Evolutionary conservation across 2,113 vertebrate species (phyloP), one percentile per base, ranked within the genome.

Genomic region (Canis aureus): DNA sequence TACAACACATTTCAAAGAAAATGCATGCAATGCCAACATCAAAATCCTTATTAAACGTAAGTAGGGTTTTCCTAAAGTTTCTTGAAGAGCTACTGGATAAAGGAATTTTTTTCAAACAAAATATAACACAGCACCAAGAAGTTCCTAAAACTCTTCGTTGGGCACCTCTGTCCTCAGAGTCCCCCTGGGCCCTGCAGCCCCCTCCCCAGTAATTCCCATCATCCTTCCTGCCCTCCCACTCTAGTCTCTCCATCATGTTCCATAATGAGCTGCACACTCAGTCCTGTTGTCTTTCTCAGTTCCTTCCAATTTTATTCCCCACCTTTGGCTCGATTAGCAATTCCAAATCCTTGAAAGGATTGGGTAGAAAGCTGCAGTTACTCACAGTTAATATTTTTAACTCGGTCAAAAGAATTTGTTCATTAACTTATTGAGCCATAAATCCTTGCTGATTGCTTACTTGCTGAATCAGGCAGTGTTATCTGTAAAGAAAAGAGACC

Each of bases 51-150:
- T 53, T 89, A 76, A 60, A 53, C 12, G 8, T 29, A 89, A 84
- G 22, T 83, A 57, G 89, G n/a, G 55, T 8, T 81, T 79, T 55
- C 51, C 35, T 59, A 53, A 83, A 67, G 2, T 38, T 86, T 91
- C 35, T 67, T 87, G 35, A 94, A 79, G 12, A 92, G 59, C 67
- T n/a, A 82, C 2, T n/a, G 86, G 81, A 81, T 51, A 62, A n/a
- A 71, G 10, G n/a, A 81, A 3, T 20, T 35, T 32, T 81, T 86
- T 38, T 55, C 22, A 74, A 73, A 59, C 6, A 53, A 43, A 81
- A 78, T 38, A 49, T 12, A 60, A 23, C 11, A 51, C 67, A 79
- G 5, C 16, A 79, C 19, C 79, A 92, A 60, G 11, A 67, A 51
- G 82, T 67, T 32, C 38, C 20, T 81, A 29, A 60, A 85, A 71